These are phyloP conservation scores for Myrmecobius fasciatus DNA, from an alignment of 2,113 vertebrate genomes.

Conservation along the genomic window DNA sequence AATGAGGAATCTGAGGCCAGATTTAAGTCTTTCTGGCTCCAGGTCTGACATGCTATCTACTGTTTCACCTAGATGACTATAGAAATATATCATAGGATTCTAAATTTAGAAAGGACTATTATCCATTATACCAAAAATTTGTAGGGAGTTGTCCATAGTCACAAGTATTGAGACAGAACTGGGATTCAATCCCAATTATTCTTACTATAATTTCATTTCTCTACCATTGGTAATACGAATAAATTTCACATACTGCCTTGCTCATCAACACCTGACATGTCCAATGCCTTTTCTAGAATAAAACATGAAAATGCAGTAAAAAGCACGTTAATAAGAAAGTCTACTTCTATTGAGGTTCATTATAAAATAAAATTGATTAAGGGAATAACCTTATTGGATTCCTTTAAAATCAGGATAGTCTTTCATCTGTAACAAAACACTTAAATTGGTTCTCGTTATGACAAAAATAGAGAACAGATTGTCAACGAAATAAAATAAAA, in stretches of 20 bases:
- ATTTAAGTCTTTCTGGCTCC: too few species aligned
- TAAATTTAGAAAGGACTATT: too few species aligned
- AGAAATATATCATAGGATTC: too few species aligned
- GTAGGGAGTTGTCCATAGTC: background rate
- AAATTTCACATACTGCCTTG: background rate
- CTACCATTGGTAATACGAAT: background rate
- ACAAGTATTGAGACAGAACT: background rate
- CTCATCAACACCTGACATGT: background rate
- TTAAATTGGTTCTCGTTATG: background rate
- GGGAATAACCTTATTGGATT: background rate
- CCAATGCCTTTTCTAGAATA: background rate
- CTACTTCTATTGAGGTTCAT: background rate
- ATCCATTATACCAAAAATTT: background rate
- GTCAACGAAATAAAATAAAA: too few species aligned
- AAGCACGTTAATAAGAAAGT: background rate
- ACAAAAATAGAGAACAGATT: background rate
- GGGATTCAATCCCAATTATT: background rate
- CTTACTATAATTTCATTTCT: background rate
- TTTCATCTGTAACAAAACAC: background rate
- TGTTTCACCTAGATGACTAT: too few species aligned
- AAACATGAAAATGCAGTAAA: background rate
- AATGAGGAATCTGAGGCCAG: background rate
- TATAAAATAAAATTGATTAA: background rate
- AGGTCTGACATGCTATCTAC: too few species aligned
- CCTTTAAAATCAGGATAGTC: background rate